Base-by-base conservation (phyloP, 2,888 invertebrate species). In the Crioceris asparagi region DNA sequence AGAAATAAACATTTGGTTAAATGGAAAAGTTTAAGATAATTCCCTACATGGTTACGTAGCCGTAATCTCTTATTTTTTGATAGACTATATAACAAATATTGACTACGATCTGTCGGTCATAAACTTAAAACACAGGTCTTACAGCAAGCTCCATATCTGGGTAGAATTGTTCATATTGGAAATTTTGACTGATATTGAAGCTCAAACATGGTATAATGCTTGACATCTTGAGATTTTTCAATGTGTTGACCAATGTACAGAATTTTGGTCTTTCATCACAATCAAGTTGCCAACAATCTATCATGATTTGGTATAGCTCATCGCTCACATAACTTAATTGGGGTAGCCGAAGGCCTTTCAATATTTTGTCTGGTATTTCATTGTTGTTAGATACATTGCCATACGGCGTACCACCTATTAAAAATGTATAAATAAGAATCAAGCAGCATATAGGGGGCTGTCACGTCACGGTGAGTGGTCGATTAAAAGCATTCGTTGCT, bases 221-320 rank as follows among this genome's bases (percentile, higher is more conserved):
- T 40, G 55, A 53, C 38, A 54, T 51, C 33, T 53, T 46, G 17
- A 59, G 47, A 35, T 41, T 46, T 27, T 45, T 31, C 31, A 57
- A 41, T 36, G 46, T 44, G 36, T 54, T 51, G 16, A 55, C 38
- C 25, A 85, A 67, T 41, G 76, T 72, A 3, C 72, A 67, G 53
- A 84, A 85, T 7, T 72, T 68, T 0, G 84, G 86, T 47, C 88
- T 69, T 56, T 90, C 88, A 41, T 82, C 83, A 8, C 79, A 75
- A 60, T 87, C 84, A 11, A 78, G 64, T 57, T 84, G 83, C 88
- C 88, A 90, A 56, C 88, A 88, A 54, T 85, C 81, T 29, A 82
- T 66, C 66, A 87, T 77, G 38, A 87, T 63, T 60, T 88, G 87
- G 61, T 86, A 86, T 17, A 88, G 64, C 48, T 83, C 83, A 56